Conservation (phyloP, 2,113 vertebrate genomes). For the Anhinga anhinga region DNA sequence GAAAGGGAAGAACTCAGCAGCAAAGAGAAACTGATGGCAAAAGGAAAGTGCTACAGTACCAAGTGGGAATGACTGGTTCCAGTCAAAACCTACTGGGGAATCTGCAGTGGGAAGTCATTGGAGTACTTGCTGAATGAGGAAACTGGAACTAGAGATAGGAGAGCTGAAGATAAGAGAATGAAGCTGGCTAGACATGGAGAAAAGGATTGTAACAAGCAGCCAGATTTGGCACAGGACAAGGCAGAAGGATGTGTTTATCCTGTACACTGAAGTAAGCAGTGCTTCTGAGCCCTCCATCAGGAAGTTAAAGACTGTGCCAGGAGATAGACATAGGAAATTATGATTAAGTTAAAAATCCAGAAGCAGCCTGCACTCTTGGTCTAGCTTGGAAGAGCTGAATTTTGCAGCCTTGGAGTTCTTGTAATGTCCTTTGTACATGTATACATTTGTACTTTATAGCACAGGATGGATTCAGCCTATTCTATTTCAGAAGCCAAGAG, state of each 20-base stretch:
- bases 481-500: background rate
- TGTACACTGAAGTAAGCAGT: background rate
- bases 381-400: background rate
- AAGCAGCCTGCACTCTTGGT: background rate
- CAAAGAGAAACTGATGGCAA: background rate
- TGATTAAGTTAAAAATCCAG: background rate
- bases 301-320: background rate
- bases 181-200: background rate
- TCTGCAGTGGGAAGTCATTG: background rate
- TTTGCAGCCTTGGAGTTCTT: background rate
- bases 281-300: background rate
- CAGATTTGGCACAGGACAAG: background rate
- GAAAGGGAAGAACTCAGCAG: background rate
- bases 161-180: background rate
- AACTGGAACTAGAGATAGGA: background rate
- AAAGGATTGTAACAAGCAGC: background rate
- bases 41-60: background rate
- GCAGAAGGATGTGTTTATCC: background rate
- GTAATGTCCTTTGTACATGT: fast-evolving
- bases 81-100: background rate
- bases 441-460: background rate
- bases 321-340: background rate
- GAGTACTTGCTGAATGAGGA: background rate
- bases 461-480: background rate
- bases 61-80: background rate